phyloP scores from a whole-genome alignment of 2,113 vertebrate genomes.

The Rallus limicola region DNA sequence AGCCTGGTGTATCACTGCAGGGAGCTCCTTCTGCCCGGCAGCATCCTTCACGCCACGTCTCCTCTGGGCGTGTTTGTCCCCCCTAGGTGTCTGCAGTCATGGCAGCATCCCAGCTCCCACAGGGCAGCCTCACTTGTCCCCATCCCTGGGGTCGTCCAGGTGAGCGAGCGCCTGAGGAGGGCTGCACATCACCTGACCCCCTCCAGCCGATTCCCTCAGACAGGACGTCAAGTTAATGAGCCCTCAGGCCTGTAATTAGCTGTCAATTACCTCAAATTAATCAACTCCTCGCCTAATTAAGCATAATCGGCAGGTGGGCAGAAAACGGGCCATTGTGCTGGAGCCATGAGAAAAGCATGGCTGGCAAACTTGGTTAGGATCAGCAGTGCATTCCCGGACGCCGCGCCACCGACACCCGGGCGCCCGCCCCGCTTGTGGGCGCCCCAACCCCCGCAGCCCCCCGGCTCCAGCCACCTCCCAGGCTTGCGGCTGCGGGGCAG shows the following conservation, averaged over 20 bases:
- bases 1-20: neutral
- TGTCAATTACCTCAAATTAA: conserved; percentile 99
- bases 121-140: neutral
- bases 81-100: accelerated
- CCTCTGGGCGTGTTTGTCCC: neutral
- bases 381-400: conserved; percentile 77
- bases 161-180: conserved; percentile 1
- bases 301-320: conserved; percentile 94
- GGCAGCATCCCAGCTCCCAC: neutral
- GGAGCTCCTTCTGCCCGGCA: neutral
- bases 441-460: neutral
- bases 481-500: neutral
- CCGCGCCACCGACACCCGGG: conserved; percentile 54
- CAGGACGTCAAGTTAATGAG: conserved; percentile 93
- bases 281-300: conserved; percentile 99
- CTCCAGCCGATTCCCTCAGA: conserved; percentile 81
- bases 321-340: conserved; percentile 88
- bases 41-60: accelerated
- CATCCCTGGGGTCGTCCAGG: neutral
- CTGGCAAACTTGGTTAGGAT: conserved; percentile 90
- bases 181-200: conserved; percentile 80
- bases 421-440: neutral
- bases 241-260: conserved; percentile 94
- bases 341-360: conserved; percentile 92
- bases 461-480: neutral